These are phyloP conservation scores for Thinocorus orbignyianus DNA, from an alignment of 2,113 vertebrate genomes.

Conservation along the genomic window DNA sequence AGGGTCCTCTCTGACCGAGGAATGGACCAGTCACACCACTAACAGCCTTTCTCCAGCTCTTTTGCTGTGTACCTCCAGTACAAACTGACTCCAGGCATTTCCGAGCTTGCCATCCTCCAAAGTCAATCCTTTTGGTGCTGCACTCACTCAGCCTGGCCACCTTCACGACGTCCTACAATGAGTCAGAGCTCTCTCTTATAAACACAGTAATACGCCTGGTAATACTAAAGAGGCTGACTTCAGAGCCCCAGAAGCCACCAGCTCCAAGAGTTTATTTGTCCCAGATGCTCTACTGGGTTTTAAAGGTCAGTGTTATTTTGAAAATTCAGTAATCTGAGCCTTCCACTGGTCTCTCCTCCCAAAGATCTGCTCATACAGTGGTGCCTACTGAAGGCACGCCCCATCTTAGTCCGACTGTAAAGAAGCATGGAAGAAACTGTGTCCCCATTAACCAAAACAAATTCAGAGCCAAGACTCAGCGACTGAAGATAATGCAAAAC, in stretches of 20 bases:
- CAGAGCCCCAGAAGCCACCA: background rate
- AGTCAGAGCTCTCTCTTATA: background rate
- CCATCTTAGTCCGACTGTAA: background rate
- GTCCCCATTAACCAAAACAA: background rate
- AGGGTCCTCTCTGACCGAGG: background rate
- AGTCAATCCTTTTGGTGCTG: background rate
- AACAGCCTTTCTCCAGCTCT: background rate
- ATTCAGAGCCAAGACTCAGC: background rate
- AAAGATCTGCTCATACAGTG: background rate
- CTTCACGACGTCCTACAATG: background rate
- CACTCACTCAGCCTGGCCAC: background rate
- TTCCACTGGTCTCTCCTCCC: background rate
- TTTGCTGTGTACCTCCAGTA: background rate
- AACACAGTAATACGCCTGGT: background rate
- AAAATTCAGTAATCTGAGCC: constrained; percentile 5
- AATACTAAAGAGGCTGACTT: background rate
- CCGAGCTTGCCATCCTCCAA: background rate
- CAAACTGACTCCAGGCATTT: background rate
- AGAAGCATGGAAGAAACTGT: background rate
- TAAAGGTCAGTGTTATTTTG: constrained; percentile 44
- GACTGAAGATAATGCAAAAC: background rate
- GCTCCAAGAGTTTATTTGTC: constrained; percentile 2
- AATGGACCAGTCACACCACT: background rate
- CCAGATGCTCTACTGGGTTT: background rate
- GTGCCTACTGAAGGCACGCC: background rate